Base-by-base conservation (phyloP, 2,113 vertebrate species). In the Gila orcuttii region DNA sequence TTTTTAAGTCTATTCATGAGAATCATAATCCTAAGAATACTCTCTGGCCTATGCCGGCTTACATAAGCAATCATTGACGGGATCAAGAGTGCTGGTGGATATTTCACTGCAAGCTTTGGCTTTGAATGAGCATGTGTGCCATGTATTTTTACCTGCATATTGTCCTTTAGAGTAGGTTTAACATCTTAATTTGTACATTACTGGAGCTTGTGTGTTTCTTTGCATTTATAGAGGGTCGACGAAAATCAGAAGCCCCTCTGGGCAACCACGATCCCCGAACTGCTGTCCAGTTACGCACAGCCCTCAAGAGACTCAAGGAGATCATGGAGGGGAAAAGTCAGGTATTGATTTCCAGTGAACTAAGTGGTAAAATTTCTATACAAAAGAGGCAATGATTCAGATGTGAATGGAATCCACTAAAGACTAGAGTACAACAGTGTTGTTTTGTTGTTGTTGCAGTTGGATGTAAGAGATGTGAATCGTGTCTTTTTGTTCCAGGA, bases 271-370 rank as follows among this genome's bases (percentile, higher is more conserved):
- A 99, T 91, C 98, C 98, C 75, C 97, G 98, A 50, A 99, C 98
- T 12, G 98, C 98, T 3, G 98, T 99, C 88, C 98, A 99, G 81
- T 94, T 99, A 36, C 96, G 98, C 85, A 99, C 98, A 0, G 98
- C 97, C 52, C 93, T 99, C 89, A 99, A 98, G 92, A 96, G 97
- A 42, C 96, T 99, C 80, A 99, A 99, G 92, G 98, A 99, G 91
- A 99, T 99, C 89, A 99, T 99, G 98, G 98, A 99, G 90, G 98
- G 98, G 71, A 99, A 95, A 93, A 99, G 97, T 88, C 98, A 99
- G 97, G 98, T 99, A 96, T 33, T 71, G 25, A 82, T 66, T 28
- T 66, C 36, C 31, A 9, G 39, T 17, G 23, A 75, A 55, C 50
- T 31, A 21, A 17, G 19, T 55, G 3, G 69, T 36, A 42, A 42